Evolutionary conservation across 2,113 vertebrate species (phyloP), one percentile per base, ranked within the genome.

Genomic region (Miniopterus natalensis): DNA sequence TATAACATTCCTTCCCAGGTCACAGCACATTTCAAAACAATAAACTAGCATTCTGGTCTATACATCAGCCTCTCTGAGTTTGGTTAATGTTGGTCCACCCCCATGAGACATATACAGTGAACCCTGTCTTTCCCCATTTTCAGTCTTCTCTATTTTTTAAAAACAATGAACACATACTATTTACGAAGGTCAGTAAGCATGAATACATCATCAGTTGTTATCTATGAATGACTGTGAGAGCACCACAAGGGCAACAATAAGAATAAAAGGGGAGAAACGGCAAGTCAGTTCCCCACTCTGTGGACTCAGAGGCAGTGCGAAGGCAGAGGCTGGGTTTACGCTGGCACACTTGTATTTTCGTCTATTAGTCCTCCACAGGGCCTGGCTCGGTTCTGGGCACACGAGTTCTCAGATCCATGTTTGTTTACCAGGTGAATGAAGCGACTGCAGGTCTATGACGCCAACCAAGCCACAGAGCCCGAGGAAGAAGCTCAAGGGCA

Each of bases 381-480:
- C 11, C 90, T 65, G 40, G 61, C 47, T 74, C 59, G 20, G n/a
- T 71, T 85, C 75, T 66, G 47, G 20, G 70, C 8, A 1, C 23
- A 13, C 3, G 47, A 80, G 61, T 17, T 47, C 8, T 36, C 59
- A 89, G 66, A 71, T 13, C 18, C 27, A 71, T 61, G 61, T 61
- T 45, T 20, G 2, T 55, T 49, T 79, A 74, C 57, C 23, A 27
- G 74, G 66, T 7, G 21, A 86, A 42, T 6, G 5, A 53, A 51
- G 20, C 36, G 49, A 55, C 14, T 6, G 17, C 74, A 21, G 23
- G n/a, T 17, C 6, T 0, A 0, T 17, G 59, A 80, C 2, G 0
- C n/a, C 70, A 27, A 51, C 2, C 0, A 68, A 77, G 73, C 77
- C 47, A 61, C 53, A 57, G n/a, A 8, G 42, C 49, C 21, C 18